Evolutionary conservation across 2,113 vertebrate species (phyloP), one percentile per base, ranked within the genome.

Genomic region (Dinomys branickii): DNA sequence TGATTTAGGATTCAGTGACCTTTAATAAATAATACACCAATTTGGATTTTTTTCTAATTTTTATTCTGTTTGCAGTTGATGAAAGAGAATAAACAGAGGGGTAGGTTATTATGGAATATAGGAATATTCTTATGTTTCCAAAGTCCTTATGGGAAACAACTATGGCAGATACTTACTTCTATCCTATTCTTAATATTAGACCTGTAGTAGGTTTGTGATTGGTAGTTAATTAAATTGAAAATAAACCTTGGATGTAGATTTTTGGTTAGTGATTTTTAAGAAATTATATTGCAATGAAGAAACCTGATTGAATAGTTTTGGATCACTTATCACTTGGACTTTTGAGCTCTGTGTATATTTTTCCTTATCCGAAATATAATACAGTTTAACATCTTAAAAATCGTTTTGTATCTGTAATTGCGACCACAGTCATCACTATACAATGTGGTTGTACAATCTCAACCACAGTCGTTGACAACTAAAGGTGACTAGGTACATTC

Each of bases 261-360:
- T 95, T 83, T 96, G 61, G 13, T 71, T 91, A 58, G 4, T 78
- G n/a, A 59, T 78, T 54, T 71, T 94, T 75, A 54, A 47, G n/a
- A 77, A 84, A 28, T 85, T 58, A 26, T 44, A 30, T 8, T 58
- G 22, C 6, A 69, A 61, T 17, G 80, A 96, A 77, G 77, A 28
- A 85, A 88, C 5, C 24, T 65, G 16, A 82, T 71, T 82, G n/a
- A 65, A 35, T 17, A 69, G 22, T 93, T 88, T 11, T 61, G 47
- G 24, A 56, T 85, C 65, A 82, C 5, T 38, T 2, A 13, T 19
- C 73, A 1, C 41, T 88, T 78, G 50, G 47, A 8, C 44, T 88
- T 90, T 47, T 86, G 80, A 56, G 38, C 33, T 92, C 33, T 86
- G 5, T 75, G 26, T n/a, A 41, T 30, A 28, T 77, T 78, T 14